Conservation (phyloP, 2,888 invertebrate species). For the Ariolimax columbianus region DNA sequence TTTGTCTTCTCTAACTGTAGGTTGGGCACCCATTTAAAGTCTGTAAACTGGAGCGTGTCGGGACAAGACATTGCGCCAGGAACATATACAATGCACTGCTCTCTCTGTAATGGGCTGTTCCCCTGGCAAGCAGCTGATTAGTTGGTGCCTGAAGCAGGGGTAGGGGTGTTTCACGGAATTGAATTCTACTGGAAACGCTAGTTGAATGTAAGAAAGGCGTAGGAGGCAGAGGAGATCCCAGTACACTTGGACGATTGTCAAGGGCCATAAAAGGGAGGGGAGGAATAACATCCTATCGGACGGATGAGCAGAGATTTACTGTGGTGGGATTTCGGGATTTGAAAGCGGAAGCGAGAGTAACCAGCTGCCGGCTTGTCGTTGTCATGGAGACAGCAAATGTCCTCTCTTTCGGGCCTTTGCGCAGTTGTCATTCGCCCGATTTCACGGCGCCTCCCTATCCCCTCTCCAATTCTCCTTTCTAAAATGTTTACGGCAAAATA, state of each 20-base stretch:
- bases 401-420: neutral
- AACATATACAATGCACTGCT: no score
- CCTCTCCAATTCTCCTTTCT: neutral
- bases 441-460: neutral
- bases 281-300: neutral
- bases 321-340: conserved; percentile 12
- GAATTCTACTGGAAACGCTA: no score
- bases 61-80: no score
- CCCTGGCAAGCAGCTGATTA: neutral
- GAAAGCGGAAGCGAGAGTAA: conserved; percentile 11
- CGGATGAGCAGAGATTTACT: neutral
- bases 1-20: no score
- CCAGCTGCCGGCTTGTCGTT: conserved; percentile 18
- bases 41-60: no score
- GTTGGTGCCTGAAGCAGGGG: neutral
- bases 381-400: conserved; percentile 13
- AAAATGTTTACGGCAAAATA: neutral
- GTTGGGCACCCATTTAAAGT: no score
- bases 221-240: no score
- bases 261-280: neutral
- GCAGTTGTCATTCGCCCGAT: neutral
- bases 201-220: no score
- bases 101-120: no score
- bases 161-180: no score
- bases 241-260: no score